Evolutionary conservation across 2,888 invertebrate species (phyloP), one percentile per base, ranked within the genome.

Genomic region (Campopleginae sp.): DNA sequence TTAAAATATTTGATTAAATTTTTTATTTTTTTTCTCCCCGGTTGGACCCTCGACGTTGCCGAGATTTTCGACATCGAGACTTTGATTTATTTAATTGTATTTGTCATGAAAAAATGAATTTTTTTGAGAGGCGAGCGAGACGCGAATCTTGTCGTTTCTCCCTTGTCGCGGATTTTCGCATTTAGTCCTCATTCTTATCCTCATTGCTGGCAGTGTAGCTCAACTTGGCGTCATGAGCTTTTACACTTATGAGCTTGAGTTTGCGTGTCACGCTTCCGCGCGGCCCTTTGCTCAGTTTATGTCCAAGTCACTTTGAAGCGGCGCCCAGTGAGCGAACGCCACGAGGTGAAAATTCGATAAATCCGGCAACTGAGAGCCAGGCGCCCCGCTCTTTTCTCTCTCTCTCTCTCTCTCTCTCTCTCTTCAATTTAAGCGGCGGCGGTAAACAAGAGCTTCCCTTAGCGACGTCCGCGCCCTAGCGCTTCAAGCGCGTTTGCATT

Each of bases 331-430:
- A 63, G 38, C 38, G 23, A 33, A 44, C 82, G 72, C 51, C 80
- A 27, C 80, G 80, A 85, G 58, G 82, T 77, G 85, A 82, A 85
- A 77, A 82, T 85, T 85, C 80, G 82, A 85, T 85, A 85, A 85
- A 82, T 82, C 85, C 77, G 23, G 58, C 58, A 58, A 58, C 27
- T 63, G 72, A 76, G 61, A 14, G 61, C 7, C 14, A 27, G 27
- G 46, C 31, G 17, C 27, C 8, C 19, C 44, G 19, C 33, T 17
- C 68, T n/a, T 27, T 8, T 65, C 1, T 38, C 42, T 71, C 17
- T 48, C 19, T 42, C 38, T 3, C 66, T 54, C 46, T 23, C n/a
- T 2, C 58, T 61, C 10, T 7, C 54, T 17, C 70, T 14, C 51
- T 48, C n/a, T n/a, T 7, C 44, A 46, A 5, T 46, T 46, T 12